These are phyloP conservation scores for Noctua janthina DNA, from an alignment of 2,888 invertebrate genomes.

Conservation along the genomic window DNA sequence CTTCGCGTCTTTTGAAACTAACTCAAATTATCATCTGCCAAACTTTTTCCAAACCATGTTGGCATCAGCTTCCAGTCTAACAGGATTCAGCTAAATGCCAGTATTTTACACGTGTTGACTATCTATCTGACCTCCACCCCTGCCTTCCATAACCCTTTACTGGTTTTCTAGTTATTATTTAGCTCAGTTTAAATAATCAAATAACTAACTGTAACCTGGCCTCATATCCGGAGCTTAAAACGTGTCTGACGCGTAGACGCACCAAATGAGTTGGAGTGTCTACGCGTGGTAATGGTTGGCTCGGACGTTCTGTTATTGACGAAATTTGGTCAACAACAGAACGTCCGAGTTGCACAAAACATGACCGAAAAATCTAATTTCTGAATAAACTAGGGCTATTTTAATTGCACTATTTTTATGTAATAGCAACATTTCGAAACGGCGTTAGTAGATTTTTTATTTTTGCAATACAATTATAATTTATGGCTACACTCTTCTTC, in stretches of 20 bases:
- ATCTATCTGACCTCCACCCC: background rate
- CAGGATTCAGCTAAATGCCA: background rate
- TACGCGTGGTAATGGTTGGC: too few relatives aligned
- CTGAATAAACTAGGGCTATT: background rate
- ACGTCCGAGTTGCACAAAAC: background rate
- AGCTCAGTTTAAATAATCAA: background rate
- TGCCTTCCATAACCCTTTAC: background rate
- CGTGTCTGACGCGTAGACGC: background rate
- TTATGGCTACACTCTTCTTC: slow-evolving; percentile 44
- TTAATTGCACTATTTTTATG: slow-evolving; percentile 5
- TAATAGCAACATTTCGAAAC: slow-evolving; percentile 48
- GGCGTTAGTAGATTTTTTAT: slow-evolving; percentile 23
- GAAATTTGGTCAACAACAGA: background rate
- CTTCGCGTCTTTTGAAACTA: background rate
- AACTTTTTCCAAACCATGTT: background rate
- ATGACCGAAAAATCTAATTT: background rate
- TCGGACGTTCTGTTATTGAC: too few relatives aligned
- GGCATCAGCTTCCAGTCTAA: background rate
- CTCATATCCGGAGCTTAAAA: background rate
- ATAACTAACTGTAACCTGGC: background rate
- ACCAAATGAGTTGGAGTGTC: background rate
- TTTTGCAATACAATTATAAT: slow-evolving; percentile 1
- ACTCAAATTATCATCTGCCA: background rate
- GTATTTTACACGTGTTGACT: background rate
- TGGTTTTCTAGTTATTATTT: background rate